These are phyloP conservation scores for Tonatia bakeri DNA, from an alignment of 2,113 vertebrate genomes.

Conservation along the genomic window DNA sequence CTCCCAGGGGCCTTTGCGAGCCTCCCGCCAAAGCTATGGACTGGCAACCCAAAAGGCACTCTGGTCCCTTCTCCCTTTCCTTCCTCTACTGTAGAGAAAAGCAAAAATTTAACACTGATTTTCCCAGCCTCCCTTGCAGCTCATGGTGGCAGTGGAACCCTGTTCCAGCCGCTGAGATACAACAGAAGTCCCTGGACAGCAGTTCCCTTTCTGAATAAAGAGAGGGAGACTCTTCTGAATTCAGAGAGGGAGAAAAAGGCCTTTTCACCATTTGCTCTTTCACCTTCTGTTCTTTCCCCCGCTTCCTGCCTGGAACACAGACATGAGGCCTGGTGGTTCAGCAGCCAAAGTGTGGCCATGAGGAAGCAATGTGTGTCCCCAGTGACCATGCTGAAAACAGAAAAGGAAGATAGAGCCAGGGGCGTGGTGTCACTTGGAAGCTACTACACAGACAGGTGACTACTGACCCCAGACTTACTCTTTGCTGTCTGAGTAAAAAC, in stretches of 20 bases:
- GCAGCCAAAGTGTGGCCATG: neutral
- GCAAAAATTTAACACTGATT: neutral
- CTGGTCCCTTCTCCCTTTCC: neutral
- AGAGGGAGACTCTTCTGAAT: neutral
- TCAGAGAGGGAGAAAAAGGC: neutral
- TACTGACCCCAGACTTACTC: neutral
- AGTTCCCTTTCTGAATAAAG: neutral
- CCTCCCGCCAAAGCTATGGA: neutral
- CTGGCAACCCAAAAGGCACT: neutral
- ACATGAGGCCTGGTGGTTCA: neutral
- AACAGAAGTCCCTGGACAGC: neutral
- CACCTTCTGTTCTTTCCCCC: neutral
- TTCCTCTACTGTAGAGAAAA: neutral
- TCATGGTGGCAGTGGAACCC: accelerated
- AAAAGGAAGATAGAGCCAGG: neutral
- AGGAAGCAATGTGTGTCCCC: neutral
- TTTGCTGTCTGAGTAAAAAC: neutral
- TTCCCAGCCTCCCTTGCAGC: neutral
- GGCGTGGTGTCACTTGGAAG: neutral
- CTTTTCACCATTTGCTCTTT: neutral
- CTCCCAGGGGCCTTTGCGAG: neutral
- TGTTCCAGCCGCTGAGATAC: neutral
- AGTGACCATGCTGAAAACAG: neutral
- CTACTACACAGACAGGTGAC: too few species aligned
- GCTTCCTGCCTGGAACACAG: neutral